These are phyloP conservation scores for Philonicus albiceps DNA, from an alignment of 2,888 invertebrate genomes.

Conservation along the genomic window DNA sequence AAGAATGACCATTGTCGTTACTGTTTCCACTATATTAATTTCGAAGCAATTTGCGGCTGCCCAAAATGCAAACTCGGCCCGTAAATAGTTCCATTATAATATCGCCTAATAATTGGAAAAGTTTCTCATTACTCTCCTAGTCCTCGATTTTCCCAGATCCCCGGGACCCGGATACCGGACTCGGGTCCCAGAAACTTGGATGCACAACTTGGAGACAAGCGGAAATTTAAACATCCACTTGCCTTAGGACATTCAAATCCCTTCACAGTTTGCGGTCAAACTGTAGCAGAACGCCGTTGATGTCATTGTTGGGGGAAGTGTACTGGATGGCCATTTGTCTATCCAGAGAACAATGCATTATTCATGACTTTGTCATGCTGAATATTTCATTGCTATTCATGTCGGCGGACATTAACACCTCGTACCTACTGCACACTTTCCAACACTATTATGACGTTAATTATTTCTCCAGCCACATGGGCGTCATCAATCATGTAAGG, in stretches of 20 bases:
- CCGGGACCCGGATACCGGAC: background rate
- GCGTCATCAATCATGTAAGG: background rate
- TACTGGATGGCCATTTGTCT: constrained; percentile 4
- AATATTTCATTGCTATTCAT: constrained; percentile 28
- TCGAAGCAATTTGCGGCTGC: background rate
- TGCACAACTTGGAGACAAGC: constrained; percentile 6
- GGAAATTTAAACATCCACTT: constrained; percentile 16
- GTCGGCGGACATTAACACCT: constrained; percentile 22
- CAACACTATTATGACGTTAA: constrained; percentile 34
- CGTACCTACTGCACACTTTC: background rate
- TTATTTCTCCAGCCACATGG: constrained; percentile 11
- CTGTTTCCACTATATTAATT: background rate
- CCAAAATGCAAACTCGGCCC: background rate
- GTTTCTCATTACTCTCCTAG: constrained; percentile 4
- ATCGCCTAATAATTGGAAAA: background rate
- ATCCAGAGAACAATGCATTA: constrained; percentile 7
- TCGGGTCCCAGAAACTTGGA: background rate
- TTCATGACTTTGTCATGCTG: constrained; percentile 27
- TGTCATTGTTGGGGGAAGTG: constrained; percentile 3
- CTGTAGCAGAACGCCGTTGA: background rate
- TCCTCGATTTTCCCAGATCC: background rate
- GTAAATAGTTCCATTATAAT: constrained; percentile 15
- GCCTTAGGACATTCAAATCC: constrained; percentile 12
- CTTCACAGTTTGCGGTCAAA: constrained; percentile 4
- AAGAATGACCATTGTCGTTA: background rate